A percentile compares a stretch with the other conserved stretches of the same genome.
Evolutionary conservation across 2,797 vertebrate species (phyloP).

Genomic region (Cottoperca gobio): DNA sequence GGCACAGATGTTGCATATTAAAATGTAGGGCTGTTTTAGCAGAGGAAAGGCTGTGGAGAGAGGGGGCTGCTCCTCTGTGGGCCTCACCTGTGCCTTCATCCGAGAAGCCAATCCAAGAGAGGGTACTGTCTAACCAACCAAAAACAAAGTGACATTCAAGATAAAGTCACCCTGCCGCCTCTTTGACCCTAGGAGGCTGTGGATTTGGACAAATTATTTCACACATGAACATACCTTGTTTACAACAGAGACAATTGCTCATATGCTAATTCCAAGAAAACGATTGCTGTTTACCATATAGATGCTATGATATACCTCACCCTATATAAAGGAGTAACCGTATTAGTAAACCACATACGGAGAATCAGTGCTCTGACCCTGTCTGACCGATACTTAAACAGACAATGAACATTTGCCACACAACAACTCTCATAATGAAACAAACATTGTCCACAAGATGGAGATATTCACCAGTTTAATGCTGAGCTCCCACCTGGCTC

Average conservation of each 20-base stretch:
- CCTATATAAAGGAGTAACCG: not conserved
- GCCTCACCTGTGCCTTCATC: slow-evolving; percentile 90
- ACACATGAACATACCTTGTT: slow-evolving; percentile 75
- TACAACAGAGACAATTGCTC: slow-evolving; percentile 56
- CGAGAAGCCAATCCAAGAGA: slow-evolving; percentile 87
- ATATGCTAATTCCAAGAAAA: slow-evolving; percentile 24
- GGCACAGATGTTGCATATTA: slow-evolving; percentile 92
- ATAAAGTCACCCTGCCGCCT: slow-evolving; percentile 86
- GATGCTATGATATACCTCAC: not conserved
- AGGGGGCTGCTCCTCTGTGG: slow-evolving; percentile 80
- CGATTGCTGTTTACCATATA: not conserved
- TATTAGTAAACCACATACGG: not conserved
- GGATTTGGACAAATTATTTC: slow-evolving; percentile 78
- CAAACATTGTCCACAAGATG: slow-evolving; percentile 86
- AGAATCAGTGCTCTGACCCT: slow-evolving; percentile 30
- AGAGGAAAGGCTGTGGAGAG: slow-evolving; percentile 74
- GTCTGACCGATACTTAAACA: slow-evolving; percentile 19
- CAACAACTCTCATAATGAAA: slow-evolving; percentile 8
- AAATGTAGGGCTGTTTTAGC: slow-evolving; percentile 87
- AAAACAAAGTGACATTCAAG: slow-evolving; percentile 90
- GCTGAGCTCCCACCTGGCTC: slow-evolving; percentile 42
- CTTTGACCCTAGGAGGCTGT: slow-evolving; percentile 78
- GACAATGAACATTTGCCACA: slow-evolving; percentile 27
- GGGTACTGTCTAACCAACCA: slow-evolving; percentile 86
- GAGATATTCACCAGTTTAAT: slow-evolving; percentile 87